Evolutionary conservation across 2,113 vertebrate genomes (phyloP).

Genomic region (Toxostoma redivivum): DNA sequence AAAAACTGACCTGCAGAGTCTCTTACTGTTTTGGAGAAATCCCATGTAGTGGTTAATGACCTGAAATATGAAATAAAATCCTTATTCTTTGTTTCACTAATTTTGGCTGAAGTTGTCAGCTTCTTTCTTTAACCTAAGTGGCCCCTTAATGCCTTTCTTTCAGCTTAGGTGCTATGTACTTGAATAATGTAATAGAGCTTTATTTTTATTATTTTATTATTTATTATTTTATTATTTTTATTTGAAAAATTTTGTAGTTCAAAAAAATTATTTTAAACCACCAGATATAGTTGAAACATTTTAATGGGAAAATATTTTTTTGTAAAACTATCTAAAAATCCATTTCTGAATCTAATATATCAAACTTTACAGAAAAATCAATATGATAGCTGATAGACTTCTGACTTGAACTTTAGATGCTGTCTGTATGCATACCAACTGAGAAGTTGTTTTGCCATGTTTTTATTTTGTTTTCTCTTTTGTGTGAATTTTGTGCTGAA

Average conservation of each 20-base stretch:
- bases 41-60: neutral
- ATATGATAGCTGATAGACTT: neutral
- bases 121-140: neutral
- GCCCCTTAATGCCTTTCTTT: neutral
- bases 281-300: neutral
- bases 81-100: neutral
- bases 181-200: neutral
- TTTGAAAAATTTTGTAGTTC: neutral
- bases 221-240: neutral
- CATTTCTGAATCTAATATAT: neutral
- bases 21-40: neutral
- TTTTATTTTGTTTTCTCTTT: neutral
- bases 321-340: neutral
- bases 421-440: neutral
- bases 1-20: neutral
- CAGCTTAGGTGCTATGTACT: neutral
- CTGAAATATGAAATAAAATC: neutral
- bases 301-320: neutral
- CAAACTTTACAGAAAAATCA: neutral
- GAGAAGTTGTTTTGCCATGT: neutral
- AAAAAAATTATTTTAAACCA: neutral
- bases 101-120: neutral
- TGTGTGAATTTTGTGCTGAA: neutral
- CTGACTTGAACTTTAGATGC: neutral
- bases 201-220: neutral